phyloP scores from a whole-genome alignment of 2,113 vertebrate species.

The Poecile atricapillus region DNA sequence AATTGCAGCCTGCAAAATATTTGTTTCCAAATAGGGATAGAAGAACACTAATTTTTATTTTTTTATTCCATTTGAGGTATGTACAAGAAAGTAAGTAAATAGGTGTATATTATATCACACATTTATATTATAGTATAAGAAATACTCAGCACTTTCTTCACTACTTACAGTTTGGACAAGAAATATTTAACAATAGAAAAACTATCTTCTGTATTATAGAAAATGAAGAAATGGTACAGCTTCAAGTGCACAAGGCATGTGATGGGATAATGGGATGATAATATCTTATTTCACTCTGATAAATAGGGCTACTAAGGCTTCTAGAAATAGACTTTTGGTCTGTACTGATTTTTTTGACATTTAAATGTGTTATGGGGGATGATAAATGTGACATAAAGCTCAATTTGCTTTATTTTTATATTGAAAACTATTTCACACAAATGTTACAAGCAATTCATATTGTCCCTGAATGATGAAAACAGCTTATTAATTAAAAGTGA shows the following conservation, averaged over 20 bases:
- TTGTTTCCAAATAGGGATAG: not conserved
- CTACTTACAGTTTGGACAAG: not conserved
- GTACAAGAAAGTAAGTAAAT: not conserved
- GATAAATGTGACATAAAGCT: constrained; percentile 62
- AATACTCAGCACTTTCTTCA: not conserved
- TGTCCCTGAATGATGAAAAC: constrained; percentile 53
- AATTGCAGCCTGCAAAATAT: not conserved
- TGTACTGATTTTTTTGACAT: constrained; percentile 62
- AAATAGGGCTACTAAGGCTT: constrained; percentile 56
- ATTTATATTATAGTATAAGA: not conserved
- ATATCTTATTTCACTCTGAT: constrained; percentile 64
- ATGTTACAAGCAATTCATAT: constrained; percentile 64
- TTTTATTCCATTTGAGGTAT: constrained; percentile 6
- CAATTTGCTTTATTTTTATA: constrained; percentile 71
- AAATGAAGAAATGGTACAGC: not conserved
- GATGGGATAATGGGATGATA: constrained; percentile 64
- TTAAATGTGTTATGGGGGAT: constrained; percentile 54
- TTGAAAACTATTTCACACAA: constrained; percentile 60
- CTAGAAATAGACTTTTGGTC: constrained; percentile 54
- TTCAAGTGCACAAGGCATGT: constrained; percentile 23
- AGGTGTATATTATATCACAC: not conserved
- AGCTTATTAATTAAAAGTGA: constrained; percentile 68
- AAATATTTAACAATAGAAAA: constrained; percentile 45
- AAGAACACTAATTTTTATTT: not conserved
- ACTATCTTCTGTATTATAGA: not conserved